Conservation (phyloP, 1,140 invertebrate species). For the Stegodyphus dumicola region DNA sequence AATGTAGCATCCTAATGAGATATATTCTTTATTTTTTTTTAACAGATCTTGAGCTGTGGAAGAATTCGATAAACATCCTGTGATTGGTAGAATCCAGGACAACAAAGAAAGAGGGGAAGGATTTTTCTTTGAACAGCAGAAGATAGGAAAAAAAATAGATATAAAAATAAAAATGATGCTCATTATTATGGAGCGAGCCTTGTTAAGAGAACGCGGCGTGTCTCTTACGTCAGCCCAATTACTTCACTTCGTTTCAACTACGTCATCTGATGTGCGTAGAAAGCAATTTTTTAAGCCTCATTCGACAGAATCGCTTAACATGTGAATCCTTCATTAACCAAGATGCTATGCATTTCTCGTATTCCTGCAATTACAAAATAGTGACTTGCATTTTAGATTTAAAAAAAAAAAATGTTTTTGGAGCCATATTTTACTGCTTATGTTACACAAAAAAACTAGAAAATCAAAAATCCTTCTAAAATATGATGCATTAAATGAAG, state of each 20-base stretch:
- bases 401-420: not conserved
- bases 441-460: not conserved
- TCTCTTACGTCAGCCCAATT: conserved; percentile 59
- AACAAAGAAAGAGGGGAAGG: conserved; percentile 38
- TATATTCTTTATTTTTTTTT: not conserved
- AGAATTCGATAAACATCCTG: conserved; percentile 41
- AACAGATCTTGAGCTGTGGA: conserved; percentile 16
- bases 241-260: conserved; percentile 55
- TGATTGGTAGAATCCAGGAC: conserved; percentile 44
- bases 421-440: not conserved
- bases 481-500: not conserved
- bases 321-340: conserved; percentile 34
- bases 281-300: conserved; percentile 59
- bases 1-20: too few relatives aligned
- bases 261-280: conserved; percentile 57
- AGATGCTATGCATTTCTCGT: not conserved
- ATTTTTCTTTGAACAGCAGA: conserved; percentile 17
- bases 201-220: conserved; percentile 29
- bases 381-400: not conserved
- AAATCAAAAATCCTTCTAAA: not conserved
- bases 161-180: conserved; percentile 26
- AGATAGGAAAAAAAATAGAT: conserved; percentile 29
- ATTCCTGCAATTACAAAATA: not conserved
- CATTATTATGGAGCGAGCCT: conserved; percentile 52
- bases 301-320: conserved; percentile 55